These are phyloP conservation scores for Lamellibrachia satsuma DNA, from an alignment of 2,888 invertebrate species.

Conservation along the genomic window DNA sequence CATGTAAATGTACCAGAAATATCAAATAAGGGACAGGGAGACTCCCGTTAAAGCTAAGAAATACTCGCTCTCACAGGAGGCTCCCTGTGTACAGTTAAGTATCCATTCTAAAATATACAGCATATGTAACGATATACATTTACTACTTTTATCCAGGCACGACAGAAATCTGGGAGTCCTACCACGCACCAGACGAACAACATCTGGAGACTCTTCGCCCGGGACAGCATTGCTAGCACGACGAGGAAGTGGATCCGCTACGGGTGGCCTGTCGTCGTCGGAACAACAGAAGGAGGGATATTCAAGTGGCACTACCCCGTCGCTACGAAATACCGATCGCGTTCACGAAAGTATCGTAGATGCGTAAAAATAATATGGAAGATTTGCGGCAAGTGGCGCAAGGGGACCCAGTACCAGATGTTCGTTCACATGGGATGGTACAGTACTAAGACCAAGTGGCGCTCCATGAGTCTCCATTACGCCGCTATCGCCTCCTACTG, in stretches of 20 bases:
- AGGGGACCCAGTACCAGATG: conserved; percentile 29
- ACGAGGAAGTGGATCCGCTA: background rate
- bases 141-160: background rate
- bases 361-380: conserved; percentile 21
- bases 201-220: background rate
- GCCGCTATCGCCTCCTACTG: background rate
- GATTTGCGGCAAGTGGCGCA: conserved; percentile 22
- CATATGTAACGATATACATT: background rate
- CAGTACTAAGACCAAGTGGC: background rate
- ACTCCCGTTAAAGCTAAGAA: too few species aligned
- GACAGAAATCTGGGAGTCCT: background rate
- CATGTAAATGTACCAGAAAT: too few species aligned
- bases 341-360: conserved; percentile 18
- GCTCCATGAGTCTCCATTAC: conserved; percentile 25
- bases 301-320: conserved; percentile 38
- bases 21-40: too few species aligned
- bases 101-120: too few species aligned
- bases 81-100: too few species aligned
- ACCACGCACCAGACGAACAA: background rate
- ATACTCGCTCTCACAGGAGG: too few species aligned
- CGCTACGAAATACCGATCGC: conserved; percentile 31
- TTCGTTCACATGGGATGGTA: background rate
- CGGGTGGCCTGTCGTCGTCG: conserved; percentile 31
- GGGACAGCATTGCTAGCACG: background rate
- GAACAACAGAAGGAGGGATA: conserved; percentile 23